These are phyloP conservation scores for Chloroceryle inda DNA, from an alignment of 2,797 vertebrate species.

Conservation along the genomic window DNA sequence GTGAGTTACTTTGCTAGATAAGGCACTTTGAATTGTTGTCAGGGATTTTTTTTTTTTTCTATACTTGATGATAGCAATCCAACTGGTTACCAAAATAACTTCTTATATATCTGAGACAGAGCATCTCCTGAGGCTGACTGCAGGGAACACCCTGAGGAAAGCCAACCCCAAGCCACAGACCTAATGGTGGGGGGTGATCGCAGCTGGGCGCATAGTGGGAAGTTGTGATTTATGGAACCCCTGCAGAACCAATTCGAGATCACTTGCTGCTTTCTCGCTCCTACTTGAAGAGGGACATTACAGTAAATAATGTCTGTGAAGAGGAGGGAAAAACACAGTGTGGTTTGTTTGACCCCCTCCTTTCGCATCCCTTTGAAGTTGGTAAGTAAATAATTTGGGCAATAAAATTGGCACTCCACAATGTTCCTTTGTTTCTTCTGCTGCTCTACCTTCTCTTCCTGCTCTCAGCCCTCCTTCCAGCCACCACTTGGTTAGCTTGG, in stretches of 20 bases:
- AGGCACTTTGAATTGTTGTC: not conserved
- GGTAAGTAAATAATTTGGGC: slow-evolving; percentile 34
- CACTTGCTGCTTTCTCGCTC: slow-evolving; percentile 19
- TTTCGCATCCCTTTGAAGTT: slow-evolving; percentile 56
- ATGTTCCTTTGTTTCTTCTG: not conserved
- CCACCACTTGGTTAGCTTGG: not conserved
- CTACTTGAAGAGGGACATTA: slow-evolving; percentile 25
- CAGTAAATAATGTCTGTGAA: slow-evolving; percentile 25
- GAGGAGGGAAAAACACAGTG: not conserved
- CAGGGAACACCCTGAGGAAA: not conserved
- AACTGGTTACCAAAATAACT: not conserved
- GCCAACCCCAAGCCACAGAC: not conserved
- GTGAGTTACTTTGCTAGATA: not conserved
- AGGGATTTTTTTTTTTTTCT: not conserved
- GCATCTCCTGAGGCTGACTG: not conserved
- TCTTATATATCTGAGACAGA: not conserved
- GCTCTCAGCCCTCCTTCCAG: not conserved
- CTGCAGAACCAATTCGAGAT: not conserved
- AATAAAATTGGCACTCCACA: not conserved
- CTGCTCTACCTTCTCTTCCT: not conserved
- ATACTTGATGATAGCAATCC: not conserved
- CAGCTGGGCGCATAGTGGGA: not conserved
- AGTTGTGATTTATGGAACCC: not conserved
- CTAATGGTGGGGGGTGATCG: not conserved
- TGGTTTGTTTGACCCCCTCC: slow-evolving; percentile 52